phyloP scores from a whole-genome alignment of 2,113 vertebrate species.

The Phaetusa simplex region DNA sequence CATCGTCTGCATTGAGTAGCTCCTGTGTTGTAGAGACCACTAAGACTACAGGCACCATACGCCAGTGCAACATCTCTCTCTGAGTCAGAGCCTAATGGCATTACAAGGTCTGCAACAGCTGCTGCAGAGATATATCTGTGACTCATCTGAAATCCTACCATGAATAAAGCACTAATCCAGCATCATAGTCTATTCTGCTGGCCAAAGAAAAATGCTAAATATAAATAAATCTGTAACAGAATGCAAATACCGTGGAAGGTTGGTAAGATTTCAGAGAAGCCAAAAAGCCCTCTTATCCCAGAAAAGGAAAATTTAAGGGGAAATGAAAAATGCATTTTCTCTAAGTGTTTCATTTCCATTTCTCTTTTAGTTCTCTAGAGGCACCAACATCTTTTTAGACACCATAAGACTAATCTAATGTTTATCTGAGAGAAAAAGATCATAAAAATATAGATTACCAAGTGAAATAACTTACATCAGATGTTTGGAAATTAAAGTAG shows the following conservation, averaged over 20 bases:
- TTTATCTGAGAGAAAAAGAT: not conserved
- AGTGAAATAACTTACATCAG: not conserved
- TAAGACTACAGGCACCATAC: not conserved
- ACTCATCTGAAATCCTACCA: conserved; percentile 57
- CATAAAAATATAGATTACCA: not conserved
- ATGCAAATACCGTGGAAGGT: not conserved
- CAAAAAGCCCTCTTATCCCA: not conserved
- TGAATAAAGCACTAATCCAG: conserved; percentile 38
- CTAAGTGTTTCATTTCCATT: not conserved
- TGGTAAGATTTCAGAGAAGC: not conserved
- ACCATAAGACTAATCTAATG: not conserved
- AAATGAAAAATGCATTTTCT: not conserved
- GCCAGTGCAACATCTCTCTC: not conserved
- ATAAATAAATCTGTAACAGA: conserved; percentile 10
- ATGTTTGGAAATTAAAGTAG: not conserved
- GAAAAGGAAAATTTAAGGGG: not conserved
- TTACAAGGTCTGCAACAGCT: conserved; percentile 58
- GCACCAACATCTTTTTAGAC: not conserved
- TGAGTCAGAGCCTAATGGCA: conserved; percentile 42
- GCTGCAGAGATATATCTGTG: conserved; percentile 31
- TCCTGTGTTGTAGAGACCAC: not conserved
- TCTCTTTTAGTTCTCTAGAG: not conserved
- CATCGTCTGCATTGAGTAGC: not conserved
- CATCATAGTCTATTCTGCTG: conserved; percentile 4
- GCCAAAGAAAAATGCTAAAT: conserved; percentile 24